Evolutionary conservation across 2,797 vertebrate genomes (phyloP).

Genomic region (Parambassis ranga): DNA sequence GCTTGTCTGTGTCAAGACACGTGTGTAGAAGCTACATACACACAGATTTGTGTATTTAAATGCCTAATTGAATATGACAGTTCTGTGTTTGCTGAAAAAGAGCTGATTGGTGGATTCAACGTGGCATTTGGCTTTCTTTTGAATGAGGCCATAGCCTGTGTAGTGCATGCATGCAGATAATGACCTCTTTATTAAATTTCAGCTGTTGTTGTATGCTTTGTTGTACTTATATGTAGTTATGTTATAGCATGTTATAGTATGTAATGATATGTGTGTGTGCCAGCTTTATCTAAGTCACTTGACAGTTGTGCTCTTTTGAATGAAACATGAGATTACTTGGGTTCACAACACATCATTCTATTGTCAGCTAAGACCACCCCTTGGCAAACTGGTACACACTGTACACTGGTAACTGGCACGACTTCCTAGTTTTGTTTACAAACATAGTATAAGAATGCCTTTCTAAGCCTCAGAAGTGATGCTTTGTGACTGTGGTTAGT

Average conservation of each 20-base stretch:
- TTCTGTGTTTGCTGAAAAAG: constrained; percentile 1
- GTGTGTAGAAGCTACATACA: background rate
- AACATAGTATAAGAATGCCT: no score
- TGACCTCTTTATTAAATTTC: constrained; percentile 44
- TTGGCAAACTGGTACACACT: no score
- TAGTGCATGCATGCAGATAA: constrained; percentile 23
- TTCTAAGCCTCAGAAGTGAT: background rate
- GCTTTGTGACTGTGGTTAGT: background rate
- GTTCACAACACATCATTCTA: no score
- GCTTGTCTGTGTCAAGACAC: background rate
- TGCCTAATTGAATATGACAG: constrained; percentile 39
- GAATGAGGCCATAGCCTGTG: constrained; percentile 30
- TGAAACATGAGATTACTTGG: no score
- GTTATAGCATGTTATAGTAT: background rate
- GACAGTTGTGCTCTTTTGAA: no score
- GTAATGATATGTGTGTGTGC: background rate
- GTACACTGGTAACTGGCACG: no score
- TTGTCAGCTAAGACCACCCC: no score
- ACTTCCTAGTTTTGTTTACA: no score
- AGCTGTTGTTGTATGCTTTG: constrained; percentile 26
- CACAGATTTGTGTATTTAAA: background rate
- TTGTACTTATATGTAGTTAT: constrained; percentile 8
- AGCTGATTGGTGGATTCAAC: constrained; percentile 45
- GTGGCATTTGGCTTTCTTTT: constrained; percentile 52
- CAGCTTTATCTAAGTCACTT: background rate